phyloP scores from a whole-genome alignment of 2,797 vertebrate genomes.

The Mormyrops attenuatus region DNA sequence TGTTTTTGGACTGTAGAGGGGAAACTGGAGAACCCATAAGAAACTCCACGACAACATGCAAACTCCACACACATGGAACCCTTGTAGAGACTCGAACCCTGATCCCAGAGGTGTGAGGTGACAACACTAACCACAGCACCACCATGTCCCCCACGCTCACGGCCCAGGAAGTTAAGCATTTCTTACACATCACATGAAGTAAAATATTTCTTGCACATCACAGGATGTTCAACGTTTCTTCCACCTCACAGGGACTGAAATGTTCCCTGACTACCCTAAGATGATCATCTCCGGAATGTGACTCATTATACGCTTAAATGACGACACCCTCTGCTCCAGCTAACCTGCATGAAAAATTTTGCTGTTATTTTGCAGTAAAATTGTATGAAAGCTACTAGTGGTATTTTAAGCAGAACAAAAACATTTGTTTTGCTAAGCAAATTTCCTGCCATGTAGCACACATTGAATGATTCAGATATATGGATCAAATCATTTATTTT shows the following conservation, averaged over 20 bases:
- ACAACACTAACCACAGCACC: background rate
- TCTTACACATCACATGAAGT: background rate
- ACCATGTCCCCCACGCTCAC: background rate
- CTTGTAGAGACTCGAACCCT: background rate
- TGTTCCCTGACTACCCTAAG: background rate
- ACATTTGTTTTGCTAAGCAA: constrained; percentile 21
- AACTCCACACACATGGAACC: background rate
- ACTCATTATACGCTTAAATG: background rate
- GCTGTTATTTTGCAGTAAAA: background rate
- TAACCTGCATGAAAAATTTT: background rate
- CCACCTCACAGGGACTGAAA: background rate
- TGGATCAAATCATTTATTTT: constrained; percentile 25
- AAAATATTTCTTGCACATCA: background rate
- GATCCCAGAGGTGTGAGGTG: background rate
- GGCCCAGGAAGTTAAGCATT: background rate
- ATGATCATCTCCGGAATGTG: background rate
- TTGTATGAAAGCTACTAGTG: background rate
- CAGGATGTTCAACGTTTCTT: background rate
- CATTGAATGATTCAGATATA: constrained; percentile 16
- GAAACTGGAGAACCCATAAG: background rate
- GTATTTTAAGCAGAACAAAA: constrained; percentile 9
- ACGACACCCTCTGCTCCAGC: background rate
- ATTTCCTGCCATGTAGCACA: constrained; percentile 12
- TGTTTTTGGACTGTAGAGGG: background rate
- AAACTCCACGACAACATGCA: background rate